Percentiles rank a stretch among this genome's conserved stretches.
Conservation (phyloP, 2,888 invertebrate species). For the Papilio protenor region DNA sequence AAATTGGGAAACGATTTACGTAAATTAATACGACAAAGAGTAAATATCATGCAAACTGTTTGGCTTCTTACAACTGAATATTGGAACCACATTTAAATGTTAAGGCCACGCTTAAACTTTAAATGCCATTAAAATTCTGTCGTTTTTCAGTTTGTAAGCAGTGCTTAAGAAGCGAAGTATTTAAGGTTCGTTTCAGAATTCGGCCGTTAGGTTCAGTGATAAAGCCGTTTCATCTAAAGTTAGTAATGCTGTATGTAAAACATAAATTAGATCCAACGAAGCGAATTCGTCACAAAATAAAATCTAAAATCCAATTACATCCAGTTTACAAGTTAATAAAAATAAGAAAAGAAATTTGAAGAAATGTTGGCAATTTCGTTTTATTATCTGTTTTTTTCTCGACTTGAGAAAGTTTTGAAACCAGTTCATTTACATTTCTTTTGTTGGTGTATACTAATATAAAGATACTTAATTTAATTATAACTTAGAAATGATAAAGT, state of each 20-base stretch:
- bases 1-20: no score
- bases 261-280: conserved; percentile 12
- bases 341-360: conserved; percentile 42
- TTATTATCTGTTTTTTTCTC: conserved; percentile 39
- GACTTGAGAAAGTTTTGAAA: conserved; percentile 34
- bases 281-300: conserved; percentile 27
- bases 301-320: conserved; percentile 39
- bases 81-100: no score
- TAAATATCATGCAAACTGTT: no score
- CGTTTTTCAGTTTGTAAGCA: no score
- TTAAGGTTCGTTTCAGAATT: no score
- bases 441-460: conserved; percentile 36
- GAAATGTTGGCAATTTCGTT: conserved; percentile 40
- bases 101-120: no score
- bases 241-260: background rate
- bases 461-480: conserved; percentile 34
- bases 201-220: background rate
- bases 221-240: conserved; percentile 4
- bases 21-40: background rate
- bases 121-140: no score
- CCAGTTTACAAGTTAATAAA: conserved; percentile 42
- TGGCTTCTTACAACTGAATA: no score
- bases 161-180: no score
- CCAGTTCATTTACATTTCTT: conserved; percentile 43
- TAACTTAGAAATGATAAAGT: conserved; percentile 34